Conservation (phyloP, 2,888 invertebrate genomes). For the Plemyria rubiginata region DNA sequence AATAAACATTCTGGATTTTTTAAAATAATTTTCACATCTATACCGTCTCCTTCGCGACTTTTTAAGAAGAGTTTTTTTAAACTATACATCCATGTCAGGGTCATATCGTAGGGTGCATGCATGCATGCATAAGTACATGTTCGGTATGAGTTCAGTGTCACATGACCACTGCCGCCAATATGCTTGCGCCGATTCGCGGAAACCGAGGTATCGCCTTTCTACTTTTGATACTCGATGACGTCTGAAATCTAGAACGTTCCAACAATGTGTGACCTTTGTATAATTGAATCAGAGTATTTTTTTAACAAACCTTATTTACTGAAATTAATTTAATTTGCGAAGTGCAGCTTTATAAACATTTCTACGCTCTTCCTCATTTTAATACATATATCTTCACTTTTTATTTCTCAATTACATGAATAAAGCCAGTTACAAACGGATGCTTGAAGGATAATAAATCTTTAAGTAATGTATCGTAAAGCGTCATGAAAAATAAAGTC, state of each 20-base stretch:
- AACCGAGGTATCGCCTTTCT: constrained; percentile 60
- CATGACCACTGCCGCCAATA: constrained; percentile 43
- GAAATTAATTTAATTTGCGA: neutral
- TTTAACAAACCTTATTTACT: neutral
- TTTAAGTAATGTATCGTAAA: neutral
- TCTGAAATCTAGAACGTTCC: constrained; percentile 39
- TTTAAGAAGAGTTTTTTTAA: neutral
- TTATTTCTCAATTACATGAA: too few relatives aligned
- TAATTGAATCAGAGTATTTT: constrained; percentile 10
- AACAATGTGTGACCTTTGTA: constrained; percentile 33
- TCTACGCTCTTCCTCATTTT: too few relatives aligned
- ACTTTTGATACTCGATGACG: constrained; percentile 37
- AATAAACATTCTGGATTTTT: too few relatives aligned
- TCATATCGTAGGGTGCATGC: constrained; percentile 13
- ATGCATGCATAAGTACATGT: constrained; percentile 4
- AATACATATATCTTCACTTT: too few relatives aligned
- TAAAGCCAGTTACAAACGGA: neutral
- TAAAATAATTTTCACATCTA: too few relatives aligned
- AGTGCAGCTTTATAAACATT: neutral
- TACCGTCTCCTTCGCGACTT: neutral
- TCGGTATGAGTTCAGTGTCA: constrained; percentile 37
- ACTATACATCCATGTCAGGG: constrained; percentile 7
- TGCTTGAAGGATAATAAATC: neutral
- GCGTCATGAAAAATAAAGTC: constrained; percentile 3
- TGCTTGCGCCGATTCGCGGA: constrained; percentile 60